These are phyloP conservation scores for Archips xylosteana DNA, from an alignment of 2,888 invertebrate genomes.

Conservation along the genomic window DNA sequence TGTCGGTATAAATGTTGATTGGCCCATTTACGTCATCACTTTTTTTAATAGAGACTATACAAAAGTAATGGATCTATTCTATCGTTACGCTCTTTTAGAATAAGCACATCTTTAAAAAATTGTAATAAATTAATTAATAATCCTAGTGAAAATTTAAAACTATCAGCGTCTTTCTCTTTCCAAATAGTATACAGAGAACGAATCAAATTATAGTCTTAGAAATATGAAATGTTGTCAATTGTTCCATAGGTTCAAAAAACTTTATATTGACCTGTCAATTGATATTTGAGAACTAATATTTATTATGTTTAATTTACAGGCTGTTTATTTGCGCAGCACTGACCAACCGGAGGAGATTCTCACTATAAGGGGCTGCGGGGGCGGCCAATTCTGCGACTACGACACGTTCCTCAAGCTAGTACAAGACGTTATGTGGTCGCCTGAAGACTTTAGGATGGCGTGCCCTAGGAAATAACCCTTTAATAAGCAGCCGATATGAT, in stretches of 20 bases:
- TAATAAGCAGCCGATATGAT: background rate
- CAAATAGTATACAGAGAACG: too few species aligned
- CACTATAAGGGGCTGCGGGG: slow-evolving; percentile 77
- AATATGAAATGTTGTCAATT: too few species aligned
- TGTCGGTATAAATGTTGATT: too few species aligned
- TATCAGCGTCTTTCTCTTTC: too few species aligned
- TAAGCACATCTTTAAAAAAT: too few species aligned
- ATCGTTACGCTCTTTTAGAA: too few species aligned
- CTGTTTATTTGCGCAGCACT: slow-evolving; percentile 75
- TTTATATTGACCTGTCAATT: background rate
- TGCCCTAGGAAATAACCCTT: slow-evolving; percentile 48
- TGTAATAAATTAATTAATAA: too few species aligned
- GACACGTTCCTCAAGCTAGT: slow-evolving; percentile 75
- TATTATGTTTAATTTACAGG: slow-evolving; percentile 61
- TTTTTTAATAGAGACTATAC: too few species aligned
- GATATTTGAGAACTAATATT: background rate
- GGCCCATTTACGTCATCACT: too few species aligned
- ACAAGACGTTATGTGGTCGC: slow-evolving; percentile 58
- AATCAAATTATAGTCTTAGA: too few species aligned
- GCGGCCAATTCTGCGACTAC: slow-evolving; percentile 74
- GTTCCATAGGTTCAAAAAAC: background rate
- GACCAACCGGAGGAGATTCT: slow-evolving; percentile 67
- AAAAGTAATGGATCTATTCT: too few species aligned
- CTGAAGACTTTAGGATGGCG: slow-evolving; percentile 56
- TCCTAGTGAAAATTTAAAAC: too few species aligned